Conservation (phyloP, 2,888 invertebrate species). For the Leptopilina myrica region DNA sequence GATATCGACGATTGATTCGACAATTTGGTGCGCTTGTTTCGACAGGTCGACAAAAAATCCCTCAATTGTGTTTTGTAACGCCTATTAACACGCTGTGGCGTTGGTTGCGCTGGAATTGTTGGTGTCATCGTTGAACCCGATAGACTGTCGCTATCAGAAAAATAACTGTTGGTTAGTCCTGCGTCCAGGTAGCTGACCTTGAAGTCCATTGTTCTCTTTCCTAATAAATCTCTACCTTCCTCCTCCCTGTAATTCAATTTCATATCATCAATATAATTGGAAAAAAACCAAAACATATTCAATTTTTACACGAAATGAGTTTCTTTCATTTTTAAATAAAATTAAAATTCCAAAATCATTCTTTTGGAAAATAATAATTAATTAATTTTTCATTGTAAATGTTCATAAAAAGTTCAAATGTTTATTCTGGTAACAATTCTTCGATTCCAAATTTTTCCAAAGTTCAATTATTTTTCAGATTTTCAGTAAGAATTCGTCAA, state of each 20-base stretch:
- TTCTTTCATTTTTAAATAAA: too few species aligned
- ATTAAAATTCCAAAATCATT: too few species aligned
- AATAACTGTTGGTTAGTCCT: conserved; percentile 92
- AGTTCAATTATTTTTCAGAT: too few species aligned
- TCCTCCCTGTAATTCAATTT: conserved; percentile 87
- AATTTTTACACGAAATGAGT: too few species aligned
- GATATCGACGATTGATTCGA: conserved; percentile 79
- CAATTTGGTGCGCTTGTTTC: conserved; percentile 83
- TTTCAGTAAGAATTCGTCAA: too few species aligned
- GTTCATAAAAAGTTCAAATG: too few species aligned
- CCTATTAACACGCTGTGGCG: conserved; percentile 87
- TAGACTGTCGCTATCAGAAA: conserved; percentile 90
- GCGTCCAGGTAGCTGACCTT: conserved; percentile 98
- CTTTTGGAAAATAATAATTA: too few species aligned
- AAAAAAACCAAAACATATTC: too few species aligned
- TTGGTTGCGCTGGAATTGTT: conserved; percentile 79
- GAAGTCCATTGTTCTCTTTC: conserved; percentile 99
- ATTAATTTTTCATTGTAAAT: too few species aligned
- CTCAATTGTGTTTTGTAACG: conserved; percentile 95
- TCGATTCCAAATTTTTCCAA: too few species aligned
- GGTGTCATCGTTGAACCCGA: conserved; percentile 78
- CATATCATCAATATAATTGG: background rate
- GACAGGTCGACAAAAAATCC: conserved; percentile 94
- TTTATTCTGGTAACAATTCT: too few species aligned
- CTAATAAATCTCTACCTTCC: conserved; percentile 97